Conservation (phyloP, 1,140 invertebrate species). For the Zaprionus taronus region DNA sequence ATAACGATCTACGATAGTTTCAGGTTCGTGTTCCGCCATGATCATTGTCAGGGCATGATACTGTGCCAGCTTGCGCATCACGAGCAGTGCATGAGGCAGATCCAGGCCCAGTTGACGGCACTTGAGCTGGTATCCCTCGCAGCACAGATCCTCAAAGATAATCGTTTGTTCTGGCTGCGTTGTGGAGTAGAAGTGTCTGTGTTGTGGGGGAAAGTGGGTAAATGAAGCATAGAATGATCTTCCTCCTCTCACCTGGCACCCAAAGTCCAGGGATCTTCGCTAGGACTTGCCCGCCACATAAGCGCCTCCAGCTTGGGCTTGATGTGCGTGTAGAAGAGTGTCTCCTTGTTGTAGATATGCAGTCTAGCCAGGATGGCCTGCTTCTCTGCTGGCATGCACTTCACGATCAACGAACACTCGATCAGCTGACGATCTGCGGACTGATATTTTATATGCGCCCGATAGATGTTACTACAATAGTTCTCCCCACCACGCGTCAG, state of each 20-base stretch:
- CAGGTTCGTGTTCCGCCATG: constrained; percentile 62
- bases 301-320: constrained; percentile 74
- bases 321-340: constrained; percentile 71
- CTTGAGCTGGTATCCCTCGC: constrained; percentile 66
- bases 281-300: constrained; percentile 51
- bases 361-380: constrained; percentile 68
- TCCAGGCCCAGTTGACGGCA: constrained; percentile 77
- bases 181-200: constrained; percentile 85
- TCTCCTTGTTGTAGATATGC: constrained; percentile 78
- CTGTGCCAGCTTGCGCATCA: constrained; percentile 72
- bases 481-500: constrained; percentile 76
- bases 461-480: constrained; percentile 82
- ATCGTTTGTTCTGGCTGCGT: constrained; percentile 74
- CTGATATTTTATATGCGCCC: constrained; percentile 59
- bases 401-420: constrained; percentile 68
- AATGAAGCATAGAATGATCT: background rate
- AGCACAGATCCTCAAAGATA: constrained; percentile 72
- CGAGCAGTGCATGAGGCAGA: constrained; percentile 51
- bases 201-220: background rate
- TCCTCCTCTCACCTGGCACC: constrained; percentile 56
- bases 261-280: constrained; percentile 41
- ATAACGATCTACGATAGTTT: constrained; percentile 70
- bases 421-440: constrained; percentile 30
- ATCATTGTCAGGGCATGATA: constrained; percentile 80
- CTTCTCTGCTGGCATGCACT: constrained; percentile 77